phyloP scores from a whole-genome alignment of 2,797 vertebrate genomes.

The Trichosurus vulpecula region DNA sequence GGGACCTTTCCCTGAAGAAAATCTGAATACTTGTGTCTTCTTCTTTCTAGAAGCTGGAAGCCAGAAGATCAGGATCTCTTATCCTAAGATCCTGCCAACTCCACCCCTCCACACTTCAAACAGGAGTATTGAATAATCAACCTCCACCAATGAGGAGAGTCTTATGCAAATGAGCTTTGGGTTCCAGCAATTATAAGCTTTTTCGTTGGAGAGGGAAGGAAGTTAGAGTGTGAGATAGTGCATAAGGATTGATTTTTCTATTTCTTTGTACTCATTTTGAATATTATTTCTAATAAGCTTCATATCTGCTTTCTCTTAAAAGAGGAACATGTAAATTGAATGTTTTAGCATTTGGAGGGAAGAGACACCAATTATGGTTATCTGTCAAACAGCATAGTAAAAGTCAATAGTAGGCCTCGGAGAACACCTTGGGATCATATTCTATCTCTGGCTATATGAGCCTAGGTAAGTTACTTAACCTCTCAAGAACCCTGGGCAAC shows the following conservation, averaged over 20 bases:
- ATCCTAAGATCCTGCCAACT: not conserved
- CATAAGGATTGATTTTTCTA: not conserved
- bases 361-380: slow-evolving; percentile 8
- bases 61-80: not conserved
- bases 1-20: not conserved
- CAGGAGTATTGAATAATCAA: not conserved
- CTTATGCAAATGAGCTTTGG: not conserved
- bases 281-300: slow-evolving; percentile 65
- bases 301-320: slow-evolving; percentile 70
- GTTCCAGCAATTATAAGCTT: slow-evolving; percentile 34
- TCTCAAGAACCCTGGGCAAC: not conserved
- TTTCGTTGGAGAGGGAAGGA: slow-evolving; percentile 33
- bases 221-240: not conserved
- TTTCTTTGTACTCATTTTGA: not conserved
- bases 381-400: not conserved
- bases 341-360: slow-evolving; percentile 35
- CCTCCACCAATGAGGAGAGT: not conserved
- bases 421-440: not conserved
- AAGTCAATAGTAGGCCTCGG: not conserved
- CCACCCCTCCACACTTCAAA: too few species aligned
- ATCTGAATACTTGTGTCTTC: not conserved
- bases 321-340: slow-evolving; percentile 61
- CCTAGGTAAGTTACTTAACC: not conserved
- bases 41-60: not conserved
- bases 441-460: not conserved